phyloP scores from a whole-genome alignment of 1,140 invertebrate species.

The Subanguina moxae region DNA sequence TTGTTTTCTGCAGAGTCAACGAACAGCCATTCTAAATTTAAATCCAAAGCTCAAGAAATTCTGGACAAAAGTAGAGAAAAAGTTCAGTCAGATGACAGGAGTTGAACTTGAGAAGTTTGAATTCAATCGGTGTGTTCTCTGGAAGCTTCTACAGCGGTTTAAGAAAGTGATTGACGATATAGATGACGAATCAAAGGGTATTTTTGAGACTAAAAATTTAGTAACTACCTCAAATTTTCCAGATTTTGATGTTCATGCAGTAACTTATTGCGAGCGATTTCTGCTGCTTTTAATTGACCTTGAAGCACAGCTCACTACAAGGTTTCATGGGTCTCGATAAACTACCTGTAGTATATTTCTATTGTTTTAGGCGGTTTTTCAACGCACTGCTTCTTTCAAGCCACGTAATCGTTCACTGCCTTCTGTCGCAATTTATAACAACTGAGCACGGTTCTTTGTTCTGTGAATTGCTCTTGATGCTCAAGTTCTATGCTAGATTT shows the following conservation, averaged over 20 bases:
- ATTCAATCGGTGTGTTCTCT: slow-evolving; percentile 83
- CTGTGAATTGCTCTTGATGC: slow-evolving; percentile 76
- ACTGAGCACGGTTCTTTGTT: slow-evolving; percentile 83
- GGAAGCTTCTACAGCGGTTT: slow-evolving; percentile 84
- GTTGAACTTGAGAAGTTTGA: slow-evolving; percentile 70
- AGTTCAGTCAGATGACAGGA: slow-evolving; percentile 69
- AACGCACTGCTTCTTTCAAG: slow-evolving; percentile 90
- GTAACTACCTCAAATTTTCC: slow-evolving; percentile 26
- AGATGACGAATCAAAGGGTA: slow-evolving; percentile 39
- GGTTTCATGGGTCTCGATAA: slow-evolving; percentile 22
- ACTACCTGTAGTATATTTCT: neutral
- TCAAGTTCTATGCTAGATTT: slow-evolving; percentile 93
- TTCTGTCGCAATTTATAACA: slow-evolving; percentile 66
- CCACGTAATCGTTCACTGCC: slow-evolving; percentile 84
- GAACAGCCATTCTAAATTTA: slow-evolving; percentile 78
- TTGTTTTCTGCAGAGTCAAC: slow-evolving; percentile 64
- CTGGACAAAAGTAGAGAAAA: slow-evolving; percentile 82
- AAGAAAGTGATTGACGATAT: slow-evolving; percentile 76
- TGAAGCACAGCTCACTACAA: slow-evolving; percentile 85
- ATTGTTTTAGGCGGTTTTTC: slow-evolving; percentile 71
- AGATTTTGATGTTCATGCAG: slow-evolving; percentile 64
- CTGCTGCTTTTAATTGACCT: slow-evolving; percentile 91
- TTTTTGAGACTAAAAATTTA: slow-evolving; percentile 11
- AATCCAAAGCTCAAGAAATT: slow-evolving; percentile 85
- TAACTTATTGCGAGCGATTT: slow-evolving; percentile 88